Base-by-base conservation (phyloP, 2,797 vertebrate genomes). In the Ptychadena robeensis region DNA sequence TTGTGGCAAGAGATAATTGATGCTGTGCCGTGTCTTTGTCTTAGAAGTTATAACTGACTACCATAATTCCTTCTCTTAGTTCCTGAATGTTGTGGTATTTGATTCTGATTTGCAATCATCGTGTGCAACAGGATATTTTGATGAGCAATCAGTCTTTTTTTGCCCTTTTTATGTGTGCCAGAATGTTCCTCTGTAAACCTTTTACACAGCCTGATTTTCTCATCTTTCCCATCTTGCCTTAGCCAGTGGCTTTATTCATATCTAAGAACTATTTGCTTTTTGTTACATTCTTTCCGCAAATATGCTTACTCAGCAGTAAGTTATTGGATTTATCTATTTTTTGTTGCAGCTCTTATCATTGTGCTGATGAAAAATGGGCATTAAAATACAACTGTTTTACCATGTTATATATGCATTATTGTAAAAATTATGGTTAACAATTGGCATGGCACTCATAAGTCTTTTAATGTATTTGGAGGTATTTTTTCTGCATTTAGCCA, bases 11-110 rank as follows among this genome's bases (percentile, higher is more conserved):
- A 11, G 59, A 76, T 76, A 65, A 32, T 65, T 76, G 61, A 76
- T 76, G 38, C 35, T 76, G 73, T 76, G 22, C 31, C 66, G 35
- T 76, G 74, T 77, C 61, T 77, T 75, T 74, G 53, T 73, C 48
- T 63, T n/a, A 74, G 53, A 63, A 32, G 31, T 73, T 10, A 25
- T 73, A 40, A 63, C 25, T 63, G 34, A 38, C 32, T 74, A 27
- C 28, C 61, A 38, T 38, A 25, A 63, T 27, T 38, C 53, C 25
- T 35, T 40, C 59, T n/a, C 61, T 40, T 61, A 44, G 35, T 28
- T 76, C 59, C 22, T 31, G 27, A 65, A 35, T 44, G 30, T 30
- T 76, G 73, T n/a, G 59, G 59, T 65, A 76, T 76, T 40, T 40
- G 57, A 76, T 65, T 28, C 35, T 76, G 61, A 76, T 76, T 44